Conservation (phyloP, 2,888 invertebrate genomes). For the Drosophila formosana region DNA sequence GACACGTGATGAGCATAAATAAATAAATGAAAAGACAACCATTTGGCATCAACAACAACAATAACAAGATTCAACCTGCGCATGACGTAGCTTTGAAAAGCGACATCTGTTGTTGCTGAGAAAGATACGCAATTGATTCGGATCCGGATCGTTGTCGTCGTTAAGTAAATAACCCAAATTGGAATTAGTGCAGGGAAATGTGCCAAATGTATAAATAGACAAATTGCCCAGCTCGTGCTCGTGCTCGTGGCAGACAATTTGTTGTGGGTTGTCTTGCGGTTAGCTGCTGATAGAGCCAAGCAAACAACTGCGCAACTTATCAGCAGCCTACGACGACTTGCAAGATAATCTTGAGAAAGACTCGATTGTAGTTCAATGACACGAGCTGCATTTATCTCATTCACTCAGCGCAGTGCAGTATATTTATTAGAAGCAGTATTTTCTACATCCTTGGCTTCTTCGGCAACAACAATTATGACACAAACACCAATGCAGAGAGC, state of each 20-base stretch:
- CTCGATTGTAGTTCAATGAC: constrained; percentile 29
- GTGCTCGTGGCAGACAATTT: constrained; percentile 25
- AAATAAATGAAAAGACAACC: constrained; percentile 15
- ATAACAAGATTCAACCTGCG: constrained; percentile 1
- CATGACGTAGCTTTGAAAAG: constrained; percentile 25
- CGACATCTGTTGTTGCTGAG: constrained; percentile 25
- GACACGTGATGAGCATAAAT: constrained; percentile 53
- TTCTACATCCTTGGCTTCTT: constrained; percentile 33
- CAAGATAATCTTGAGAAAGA: background rate
- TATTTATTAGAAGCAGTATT: background rate
- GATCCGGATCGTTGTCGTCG: constrained; percentile 50
- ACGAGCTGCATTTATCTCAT: constrained; percentile 2
- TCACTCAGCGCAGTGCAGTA: background rate
- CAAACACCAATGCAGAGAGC: constrained; percentile 51
- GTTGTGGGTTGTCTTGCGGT: constrained; percentile 19
- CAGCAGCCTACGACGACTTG: background rate
- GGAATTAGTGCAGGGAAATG: constrained; percentile 70
- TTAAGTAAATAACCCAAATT: constrained; percentile 73
- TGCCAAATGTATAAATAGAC: constrained; percentile 75
- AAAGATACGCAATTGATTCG: constrained; percentile 60
- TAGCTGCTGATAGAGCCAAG: constrained; percentile 15
- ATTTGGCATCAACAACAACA: constrained; percentile 45
- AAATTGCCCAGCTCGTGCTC: constrained; percentile 59
- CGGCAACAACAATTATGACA: constrained; percentile 52
- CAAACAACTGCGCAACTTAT: constrained; percentile 10